A percentile compares a stretch with the other conserved stretches of the same genome.
Evolutionary conservation across 2,797 vertebrate genomes (phyloP).

Genomic region (Myioborus melanocephalus): DNA sequence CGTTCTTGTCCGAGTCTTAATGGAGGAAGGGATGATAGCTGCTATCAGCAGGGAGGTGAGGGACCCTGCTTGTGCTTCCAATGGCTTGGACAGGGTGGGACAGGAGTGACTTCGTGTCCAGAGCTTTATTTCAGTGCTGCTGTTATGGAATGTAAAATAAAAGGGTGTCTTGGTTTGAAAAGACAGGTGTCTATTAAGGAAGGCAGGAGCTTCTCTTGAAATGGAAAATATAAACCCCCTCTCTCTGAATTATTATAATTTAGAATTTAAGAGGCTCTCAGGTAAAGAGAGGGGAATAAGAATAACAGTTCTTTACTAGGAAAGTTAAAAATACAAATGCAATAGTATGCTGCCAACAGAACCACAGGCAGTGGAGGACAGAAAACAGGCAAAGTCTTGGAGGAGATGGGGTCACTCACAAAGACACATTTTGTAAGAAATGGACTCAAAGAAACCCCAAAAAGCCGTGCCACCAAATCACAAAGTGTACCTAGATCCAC

Average conservation of each 20-base stretch:
- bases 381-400: not conserved
- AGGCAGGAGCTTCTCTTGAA: not conserved
- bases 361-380: not conserved
- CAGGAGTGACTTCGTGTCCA: not conserved
- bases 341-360: not conserved
- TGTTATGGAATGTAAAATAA: not conserved
- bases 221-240: not conserved
- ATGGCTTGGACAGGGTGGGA: not conserved
- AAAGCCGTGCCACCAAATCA: constrained; percentile 16
- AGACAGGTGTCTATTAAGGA: not conserved
- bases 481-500: constrained; percentile 18
- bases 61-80: not conserved
- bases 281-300: not conserved
- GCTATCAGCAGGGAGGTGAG: constrained; percentile 95
- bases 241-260: not conserved
- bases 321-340: not conserved
- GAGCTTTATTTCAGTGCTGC: not conserved
- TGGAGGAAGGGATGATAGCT: constrained; percentile 96
- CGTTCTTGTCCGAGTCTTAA: constrained; percentile 91
- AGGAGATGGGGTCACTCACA: not conserved
- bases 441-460: not conserved
- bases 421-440: not conserved
- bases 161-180: not conserved
- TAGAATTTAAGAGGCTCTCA: not conserved
- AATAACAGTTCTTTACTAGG: not conserved